Percentiles rank a stretch among this genome's conserved stretches.
Conservation (phyloP, 2,797 vertebrate species). For the Mormyrops attenuatus region DNA sequence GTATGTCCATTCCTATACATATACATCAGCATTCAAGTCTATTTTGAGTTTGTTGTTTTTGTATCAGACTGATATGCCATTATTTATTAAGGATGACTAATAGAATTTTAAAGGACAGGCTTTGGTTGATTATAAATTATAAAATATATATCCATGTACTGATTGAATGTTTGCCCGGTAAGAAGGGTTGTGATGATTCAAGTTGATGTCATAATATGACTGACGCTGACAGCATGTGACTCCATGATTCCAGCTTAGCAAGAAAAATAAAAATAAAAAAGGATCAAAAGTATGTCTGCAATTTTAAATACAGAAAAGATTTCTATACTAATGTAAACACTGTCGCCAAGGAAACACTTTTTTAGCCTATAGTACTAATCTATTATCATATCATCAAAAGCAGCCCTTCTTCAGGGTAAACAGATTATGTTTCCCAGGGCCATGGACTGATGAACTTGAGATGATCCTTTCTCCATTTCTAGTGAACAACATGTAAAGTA, state of each 20-base stretch:
- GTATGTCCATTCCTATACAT: not conserved
- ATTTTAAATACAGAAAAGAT: not conserved
- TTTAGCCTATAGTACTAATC: not conserved
- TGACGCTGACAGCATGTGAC: not conserved
- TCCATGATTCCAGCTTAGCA: not conserved
- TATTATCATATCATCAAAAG: not conserved
- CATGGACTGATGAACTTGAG: not conserved
- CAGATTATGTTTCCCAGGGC: not conserved
- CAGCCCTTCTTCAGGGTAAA: not conserved
- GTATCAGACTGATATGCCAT: not conserved
- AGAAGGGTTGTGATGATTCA: not conserved
- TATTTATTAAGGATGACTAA: not conserved
- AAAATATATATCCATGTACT: not conserved
- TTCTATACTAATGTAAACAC: not conserved
- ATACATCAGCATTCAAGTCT: not conserved
- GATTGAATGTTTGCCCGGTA: not conserved
- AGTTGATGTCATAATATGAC: not conserved
- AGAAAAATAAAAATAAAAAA: not conserved
- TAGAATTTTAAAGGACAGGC: not conserved
- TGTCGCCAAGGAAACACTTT: not conserved
- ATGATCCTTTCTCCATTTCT: not conserved
- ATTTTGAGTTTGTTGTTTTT: not conserved
- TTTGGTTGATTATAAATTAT: not conserved
- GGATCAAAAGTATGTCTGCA: not conserved
- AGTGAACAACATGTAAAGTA: not conserved